Base-by-base conservation (phyloP, 2,113 vertebrate species). In the Planiliza haematocheilus region DNA sequence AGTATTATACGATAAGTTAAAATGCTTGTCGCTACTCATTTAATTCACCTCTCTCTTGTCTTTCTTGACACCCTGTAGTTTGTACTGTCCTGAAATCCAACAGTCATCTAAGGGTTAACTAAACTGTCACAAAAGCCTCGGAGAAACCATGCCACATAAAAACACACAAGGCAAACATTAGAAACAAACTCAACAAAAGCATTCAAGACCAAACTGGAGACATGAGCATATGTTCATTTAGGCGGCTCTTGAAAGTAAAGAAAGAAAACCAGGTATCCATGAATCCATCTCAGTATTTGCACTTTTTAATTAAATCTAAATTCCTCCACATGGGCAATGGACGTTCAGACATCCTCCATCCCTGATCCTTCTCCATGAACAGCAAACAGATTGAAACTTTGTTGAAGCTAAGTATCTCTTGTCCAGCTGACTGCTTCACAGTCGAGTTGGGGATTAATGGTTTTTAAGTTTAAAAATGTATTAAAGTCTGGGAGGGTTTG, bases 71-170 rank as follows among this genome's bases (percentile, higher is more conserved):
- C 16, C 56, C 12, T 49, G 17, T 5, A 8, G 45, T 67, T 72
- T 34, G 34, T 36, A 37, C 36, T 42, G 45, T 58, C 36, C 37
- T 1, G 12, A 48, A 50, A 81, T 16, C 49, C 24, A 39, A 43
- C 24, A 36, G 24, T 67, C 64, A 55, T 74, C 30, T 61, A 57
- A 80, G 45, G 50, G 24, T n/a, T n/a, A 30, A 30, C 24, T 30
- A 30, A 30, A 56, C 14, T 36, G 24, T 49, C 57, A 59, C 61
- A 58, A 16, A 53, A 59, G 65, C 50, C 53, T 38, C 21, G 17
- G 39, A 21, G 30, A 71, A 36, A 66, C 39, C 12, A 59, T 36
- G 20, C 18, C 13, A 46, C 38, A 39, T 21, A 34, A 74, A 67
- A 70, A 55, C n/a, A 53, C 24, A 61, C 16, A 17, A 52, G 46